phyloP scores from a whole-genome alignment of 2,113 vertebrate species.

The Thalassoma bifasciatum region DNA sequence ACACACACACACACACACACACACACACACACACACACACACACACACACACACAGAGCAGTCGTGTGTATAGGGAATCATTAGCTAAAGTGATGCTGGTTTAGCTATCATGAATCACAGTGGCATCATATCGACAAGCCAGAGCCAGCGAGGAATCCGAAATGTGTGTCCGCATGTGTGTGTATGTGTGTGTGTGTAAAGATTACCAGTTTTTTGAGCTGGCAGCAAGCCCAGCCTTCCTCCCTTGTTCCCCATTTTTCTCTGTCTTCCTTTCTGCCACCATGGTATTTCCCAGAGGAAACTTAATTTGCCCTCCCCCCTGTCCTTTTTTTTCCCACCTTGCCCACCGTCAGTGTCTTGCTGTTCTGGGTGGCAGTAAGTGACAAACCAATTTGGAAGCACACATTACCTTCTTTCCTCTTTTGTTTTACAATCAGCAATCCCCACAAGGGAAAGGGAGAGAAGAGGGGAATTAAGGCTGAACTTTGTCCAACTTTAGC shows the following conservation, averaged over 20 bases:
- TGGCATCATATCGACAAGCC: conserved; percentile 80
- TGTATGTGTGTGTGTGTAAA: conserved; percentile 51
- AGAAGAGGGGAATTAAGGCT: background rate
- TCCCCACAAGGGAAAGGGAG: conserved; percentile 16
- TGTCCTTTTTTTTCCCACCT: conserved; percentile 19
- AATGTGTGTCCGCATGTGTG: conserved; percentile 52
- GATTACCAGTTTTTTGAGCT: conserved; percentile 76
- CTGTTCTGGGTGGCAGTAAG: conserved; percentile 29
- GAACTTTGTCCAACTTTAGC: conserved; percentile 18
- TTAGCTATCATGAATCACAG: conserved; percentile 82
- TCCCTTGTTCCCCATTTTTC: conserved; percentile 59
- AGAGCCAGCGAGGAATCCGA: conserved; percentile 70
- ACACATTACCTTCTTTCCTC: conserved; percentile 12
- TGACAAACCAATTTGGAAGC: conserved; percentile 21
- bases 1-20: too few species aligned
- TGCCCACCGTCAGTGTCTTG: conserved; percentile 33
- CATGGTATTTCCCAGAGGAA: conserved; percentile 57
- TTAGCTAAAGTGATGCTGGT: conserved; percentile 82
- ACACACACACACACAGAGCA: conserved; percentile 30
- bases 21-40: conserved; percentile 7
- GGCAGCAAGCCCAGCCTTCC: conserved; percentile 67
- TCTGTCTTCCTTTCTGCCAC: conserved; percentile 62
- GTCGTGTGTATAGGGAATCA: conserved; percentile 76
- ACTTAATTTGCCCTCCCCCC: conserved; percentile 57
- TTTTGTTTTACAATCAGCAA: conserved; percentile 34